These are phyloP conservation scores for Halcyon malimbica DNA, from an alignment of 2,113 vertebrate genomes.

Conservation along the genomic window DNA sequence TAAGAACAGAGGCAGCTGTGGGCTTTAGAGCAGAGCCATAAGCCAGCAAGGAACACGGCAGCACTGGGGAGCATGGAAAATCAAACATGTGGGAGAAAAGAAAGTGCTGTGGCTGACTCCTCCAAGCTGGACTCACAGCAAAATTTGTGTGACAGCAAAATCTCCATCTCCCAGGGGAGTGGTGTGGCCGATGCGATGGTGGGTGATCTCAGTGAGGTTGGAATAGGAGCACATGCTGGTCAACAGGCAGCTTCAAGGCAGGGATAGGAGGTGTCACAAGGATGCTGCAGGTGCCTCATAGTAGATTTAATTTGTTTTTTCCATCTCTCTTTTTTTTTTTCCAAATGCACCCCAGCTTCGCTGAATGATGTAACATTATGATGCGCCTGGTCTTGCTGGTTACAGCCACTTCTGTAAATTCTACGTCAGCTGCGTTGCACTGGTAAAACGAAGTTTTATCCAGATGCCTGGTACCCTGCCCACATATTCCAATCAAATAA, in stretches of 20 bases:
- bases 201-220: not conserved
- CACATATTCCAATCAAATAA: fast-evolving
- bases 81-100: not conserved
- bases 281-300: not conserved
- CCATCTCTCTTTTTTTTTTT: no score
- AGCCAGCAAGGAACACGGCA: not conserved
- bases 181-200: not conserved
- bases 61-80: not conserved
- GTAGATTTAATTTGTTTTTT: not conserved
- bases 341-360: not conserved
- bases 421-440: not conserved
- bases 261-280: not conserved
- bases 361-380: not conserved
- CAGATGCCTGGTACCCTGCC: not conserved
- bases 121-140: not conserved
- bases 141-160: no score
- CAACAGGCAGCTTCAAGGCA: not conserved
- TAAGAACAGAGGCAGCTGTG: not conserved
- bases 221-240: not conserved
- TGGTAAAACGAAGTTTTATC: not conserved
- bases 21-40: not conserved
- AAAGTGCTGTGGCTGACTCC: not conserved
- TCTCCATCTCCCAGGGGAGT: not conserved
- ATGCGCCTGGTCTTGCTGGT: not conserved
- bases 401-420: not conserved